Percentiles rank a stretch among this genome's conserved stretches.
phyloP scores from a whole-genome alignment of 2,113 vertebrate genomes.

The Laterallus jamaicensis region DNA sequence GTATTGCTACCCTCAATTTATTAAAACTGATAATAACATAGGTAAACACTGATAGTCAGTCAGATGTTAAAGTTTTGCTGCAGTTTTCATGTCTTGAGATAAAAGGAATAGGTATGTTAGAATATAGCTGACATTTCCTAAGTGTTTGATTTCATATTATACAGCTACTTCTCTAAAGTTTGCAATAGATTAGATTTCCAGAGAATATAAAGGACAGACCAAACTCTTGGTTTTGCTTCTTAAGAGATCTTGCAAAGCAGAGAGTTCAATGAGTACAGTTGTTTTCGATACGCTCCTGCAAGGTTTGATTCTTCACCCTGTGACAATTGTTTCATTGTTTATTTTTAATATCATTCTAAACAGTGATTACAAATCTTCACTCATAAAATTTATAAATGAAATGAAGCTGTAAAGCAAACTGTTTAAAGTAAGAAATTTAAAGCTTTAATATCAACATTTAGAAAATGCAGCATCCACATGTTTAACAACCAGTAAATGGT shows the following conservation, averaged over 20 bases:
- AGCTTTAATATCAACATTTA: not conserved
- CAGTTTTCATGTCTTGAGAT: not conserved
- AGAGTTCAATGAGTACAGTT: not conserved
- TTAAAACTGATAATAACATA: not conserved
- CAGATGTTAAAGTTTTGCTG: not conserved
- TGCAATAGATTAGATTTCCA: not conserved
- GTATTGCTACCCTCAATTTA: not conserved
- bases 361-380: not conserved
- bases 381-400: not conserved
- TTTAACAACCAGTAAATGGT: not conserved
- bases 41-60: not conserved
- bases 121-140: not conserved
- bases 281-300: not conserved
- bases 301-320: not conserved
- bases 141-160: not conserved
- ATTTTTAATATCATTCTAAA: not conserved
- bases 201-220: accelerated
- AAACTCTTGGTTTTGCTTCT: not conserved
- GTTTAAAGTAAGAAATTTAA: not conserved
- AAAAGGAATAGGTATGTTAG: not conserved
- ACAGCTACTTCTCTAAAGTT: not conserved
- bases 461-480: accelerated
- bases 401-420: not conserved
- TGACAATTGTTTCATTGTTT: not conserved
- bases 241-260: not conserved